Evolutionary conservation across 30 jellyfish, hydroid and myxozoan genomes (phyloP), one percentile per base, ranked within the genome.

Genomic region (Pelagia noctiluca): DNA sequence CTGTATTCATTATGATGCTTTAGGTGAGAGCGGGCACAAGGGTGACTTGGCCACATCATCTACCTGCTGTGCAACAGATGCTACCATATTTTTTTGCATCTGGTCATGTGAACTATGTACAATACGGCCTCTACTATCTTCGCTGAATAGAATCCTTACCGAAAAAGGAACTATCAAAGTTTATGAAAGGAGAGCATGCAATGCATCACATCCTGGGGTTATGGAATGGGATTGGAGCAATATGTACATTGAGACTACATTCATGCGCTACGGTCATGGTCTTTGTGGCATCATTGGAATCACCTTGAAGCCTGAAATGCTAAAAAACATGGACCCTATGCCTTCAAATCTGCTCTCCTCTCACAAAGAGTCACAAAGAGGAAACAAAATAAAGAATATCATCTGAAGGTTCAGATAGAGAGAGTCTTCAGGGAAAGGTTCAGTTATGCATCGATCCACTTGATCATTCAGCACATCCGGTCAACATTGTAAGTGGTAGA

Each of bases 401-500:
- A 29, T 18, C 68, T 35, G 83, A 34, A 23, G 18, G 69, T 36
- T 35, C 38, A 46, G 68, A 71, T 42, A 37, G 88, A 76, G 88
- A 53, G 28, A 76, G 65, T 33, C 29, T 76, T 32, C 64, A 47
- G 60, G 67, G 34, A 35, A 76, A 52, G 88, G 67, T 76, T 21
- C 47, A 53, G 67, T 16, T 53, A 52, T 25, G 88, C 78, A 76
- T 76, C 88, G 78, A 76, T 76, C 77, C 63, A 31, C 78, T 76
- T 32, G 78, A 76, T 33, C 48, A 53, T 31, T 29, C 77, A 29
- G 35, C 64, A 53, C 67, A 76, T 57, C 78, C 88, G 57, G 68
- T 76, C 64, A 76, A 76, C 37, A 76, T 76, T 33, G 88, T 76
- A 67, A 35, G 67, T 52, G 76, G 76, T 28, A 53, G 47, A 32